Conservation (phyloP, 2,113 vertebrate species). For the Motacilla tschutschensis region DNA sequence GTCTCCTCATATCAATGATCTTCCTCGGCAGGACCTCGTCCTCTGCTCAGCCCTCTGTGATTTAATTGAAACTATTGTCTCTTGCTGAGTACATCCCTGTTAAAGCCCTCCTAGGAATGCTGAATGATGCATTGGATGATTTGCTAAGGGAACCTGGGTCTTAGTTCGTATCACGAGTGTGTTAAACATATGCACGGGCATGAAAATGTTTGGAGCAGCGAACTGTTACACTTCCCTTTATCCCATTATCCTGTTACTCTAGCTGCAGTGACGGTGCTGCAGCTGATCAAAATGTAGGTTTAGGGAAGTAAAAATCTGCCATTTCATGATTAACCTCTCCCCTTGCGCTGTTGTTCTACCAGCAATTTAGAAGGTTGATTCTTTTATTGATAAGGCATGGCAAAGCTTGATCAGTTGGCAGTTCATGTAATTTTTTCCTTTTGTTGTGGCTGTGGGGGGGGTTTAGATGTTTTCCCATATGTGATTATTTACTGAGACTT, state of each 20-base stretch:
- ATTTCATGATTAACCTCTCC: neutral
- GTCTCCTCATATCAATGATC: fast-evolving
- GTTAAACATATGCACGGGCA: neutral
- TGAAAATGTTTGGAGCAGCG: neutral
- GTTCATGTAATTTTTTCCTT: neutral
- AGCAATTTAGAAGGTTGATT: neutral
- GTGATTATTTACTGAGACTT: neutral
- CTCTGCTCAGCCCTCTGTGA: neutral
- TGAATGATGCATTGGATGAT: neutral
- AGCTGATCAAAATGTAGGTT: neutral
- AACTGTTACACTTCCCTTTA: neutral
- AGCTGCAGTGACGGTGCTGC: neutral
- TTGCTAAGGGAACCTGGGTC: neutral
- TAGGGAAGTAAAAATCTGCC: neutral
- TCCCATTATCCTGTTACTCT: neutral
- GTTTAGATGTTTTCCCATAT: fast-evolving
- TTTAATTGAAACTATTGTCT: neutral
- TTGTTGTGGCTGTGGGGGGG: neutral
- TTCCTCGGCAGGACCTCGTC: neutral
- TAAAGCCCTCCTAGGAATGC: neutral
- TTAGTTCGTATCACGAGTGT: neutral
- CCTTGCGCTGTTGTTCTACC: neutral
- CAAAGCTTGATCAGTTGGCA: neutral
- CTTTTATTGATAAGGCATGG: neutral
- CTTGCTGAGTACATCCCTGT: fast-evolving